Evolutionary conservation across 35 echinoderm and acorn worm genomes (phyloP), one percentile per base, ranked within the genome.

Genomic region (Lytechinus variegatus): DNA sequence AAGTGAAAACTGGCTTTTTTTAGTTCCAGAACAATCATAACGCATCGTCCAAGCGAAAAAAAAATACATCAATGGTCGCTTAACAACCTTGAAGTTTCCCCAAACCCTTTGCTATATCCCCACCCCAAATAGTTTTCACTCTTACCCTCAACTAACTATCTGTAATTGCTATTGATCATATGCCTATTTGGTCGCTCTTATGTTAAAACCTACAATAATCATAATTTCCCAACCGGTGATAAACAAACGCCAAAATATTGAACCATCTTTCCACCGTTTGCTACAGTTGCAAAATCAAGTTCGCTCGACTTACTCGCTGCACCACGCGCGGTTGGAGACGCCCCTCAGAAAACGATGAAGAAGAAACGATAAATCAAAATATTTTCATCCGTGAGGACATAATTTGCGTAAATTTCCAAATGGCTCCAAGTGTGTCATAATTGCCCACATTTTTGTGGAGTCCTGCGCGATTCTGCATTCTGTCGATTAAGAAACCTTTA

Each of bases 201-300:
- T 14, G 4, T 24, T 3, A 52, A 90, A 52, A 90, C 13, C 88
- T 14, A 29, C 52, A 90, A 90, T 90, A 90, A 44, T 90, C 88
- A 90, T 90, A 54, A 90, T 90, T 90, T 90, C 29, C 52, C 14
- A 44, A 12, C 88, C 88, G 16, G 66, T 8, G 27, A 90, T 90
- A 90, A 90, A 90, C 88, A 90, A 90, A 90, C 88, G 88, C 88
- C 88, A 90, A 52, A 90, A 90, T 90, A 90, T 90, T 90, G 88
- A 90, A 90, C 88, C 29, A 90, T 21, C 52, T 54, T 90, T 90
- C 27, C 16, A 7, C 16, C n/a, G n/a, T 54, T 89, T 0, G 88
- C 88, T 90, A 90, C 88, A 90, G 88, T 90, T 44, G 33, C 29
- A 44, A 90, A 13, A 90, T 90, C 52, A 90, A 12, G 9, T 90